Evolutionary conservation across 1,140 invertebrate species (phyloP).

Genomic region (Lineus longissimus): DNA sequence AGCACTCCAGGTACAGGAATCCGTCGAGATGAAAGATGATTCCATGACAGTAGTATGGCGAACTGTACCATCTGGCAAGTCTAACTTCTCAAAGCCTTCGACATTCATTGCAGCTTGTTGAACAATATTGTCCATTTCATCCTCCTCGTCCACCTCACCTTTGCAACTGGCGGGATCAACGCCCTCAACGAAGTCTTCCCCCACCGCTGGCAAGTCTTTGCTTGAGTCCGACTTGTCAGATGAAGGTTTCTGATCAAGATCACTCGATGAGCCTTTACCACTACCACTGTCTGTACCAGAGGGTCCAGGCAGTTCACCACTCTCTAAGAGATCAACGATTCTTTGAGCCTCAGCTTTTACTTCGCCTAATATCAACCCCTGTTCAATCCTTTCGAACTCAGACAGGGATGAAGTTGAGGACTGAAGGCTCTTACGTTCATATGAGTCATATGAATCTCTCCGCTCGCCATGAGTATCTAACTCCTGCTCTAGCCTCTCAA

Average conservation of each 20-base stretch:
- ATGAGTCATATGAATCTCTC: not conserved
- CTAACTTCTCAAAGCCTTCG: constrained; percentile 29
- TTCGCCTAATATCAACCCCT: constrained; percentile 22
- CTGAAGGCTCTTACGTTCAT: not conserved
- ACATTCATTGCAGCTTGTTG: constrained; percentile 68
- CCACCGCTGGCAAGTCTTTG: not conserved
- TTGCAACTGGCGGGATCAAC: not conserved
- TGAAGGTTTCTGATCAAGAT: not conserved
- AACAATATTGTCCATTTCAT: constrained; percentile 75
- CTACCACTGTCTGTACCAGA: not conserved
- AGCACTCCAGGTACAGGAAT: no score
- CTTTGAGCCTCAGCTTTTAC: constrained; percentile 50
- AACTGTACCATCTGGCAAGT: no score
- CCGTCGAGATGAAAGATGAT: no score
- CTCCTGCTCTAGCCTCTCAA: constrained; percentile 48
- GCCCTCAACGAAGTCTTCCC: constrained; percentile 1
- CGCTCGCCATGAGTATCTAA: constrained; percentile 25
- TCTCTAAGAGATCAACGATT: constrained; percentile 71
- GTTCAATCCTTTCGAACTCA: constrained; percentile 1
- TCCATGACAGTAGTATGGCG: no score
- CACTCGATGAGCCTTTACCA: not conserved
- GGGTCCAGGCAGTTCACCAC: constrained; percentile 65
- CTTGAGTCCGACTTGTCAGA: not conserved
- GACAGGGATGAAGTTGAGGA: not conserved
- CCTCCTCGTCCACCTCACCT: constrained; percentile 58